phyloP scores from a whole-genome alignment of 2,797 vertebrate genomes.

The Sylvia borin region DNA sequence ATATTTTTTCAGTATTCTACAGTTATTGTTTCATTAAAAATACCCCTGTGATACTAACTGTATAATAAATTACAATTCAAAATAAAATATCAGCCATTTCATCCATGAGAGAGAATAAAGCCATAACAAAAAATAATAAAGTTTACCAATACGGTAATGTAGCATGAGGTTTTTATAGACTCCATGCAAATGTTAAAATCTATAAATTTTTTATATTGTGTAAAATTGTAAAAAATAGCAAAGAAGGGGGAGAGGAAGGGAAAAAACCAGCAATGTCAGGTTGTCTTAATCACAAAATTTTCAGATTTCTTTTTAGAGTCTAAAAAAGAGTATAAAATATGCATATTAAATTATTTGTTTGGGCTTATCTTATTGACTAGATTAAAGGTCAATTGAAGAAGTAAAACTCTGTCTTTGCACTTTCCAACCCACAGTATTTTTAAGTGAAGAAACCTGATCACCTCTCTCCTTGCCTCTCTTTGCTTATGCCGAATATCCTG shows the following conservation, averaged over 20 bases:
- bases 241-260: not conserved
- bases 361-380: not conserved
- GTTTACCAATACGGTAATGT: slow-evolving; percentile 37
- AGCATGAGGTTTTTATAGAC: slow-evolving; percentile 54
- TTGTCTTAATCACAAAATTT: not conserved
- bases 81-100: slow-evolving; percentile 38
- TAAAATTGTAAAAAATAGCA: slow-evolving; percentile 22
- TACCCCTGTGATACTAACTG: slow-evolving; percentile 24
- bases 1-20: slow-evolving; percentile 38
- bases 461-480: not conserved
- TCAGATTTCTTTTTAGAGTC: not conserved
- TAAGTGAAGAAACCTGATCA: not conserved
- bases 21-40: slow-evolving; percentile 44
- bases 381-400: not conserved
- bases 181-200: slow-evolving; percentile 34
- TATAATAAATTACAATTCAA: slow-evolving; percentile 51
- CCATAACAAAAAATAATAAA: slow-evolving; percentile 51
- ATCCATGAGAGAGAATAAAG: slow-evolving; percentile 37
- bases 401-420: not conserved
- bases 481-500: not conserved
- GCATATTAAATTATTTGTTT: not conserved
- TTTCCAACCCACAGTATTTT: not conserved
- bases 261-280: not conserved
- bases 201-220: slow-evolving; percentile 15
- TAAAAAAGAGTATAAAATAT: not conserved